Evolutionary conservation across 2,888 invertebrate species (phyloP), one percentile per base, ranked within the genome.

Genomic region (Hirtodrosophila histrioides): DNA sequence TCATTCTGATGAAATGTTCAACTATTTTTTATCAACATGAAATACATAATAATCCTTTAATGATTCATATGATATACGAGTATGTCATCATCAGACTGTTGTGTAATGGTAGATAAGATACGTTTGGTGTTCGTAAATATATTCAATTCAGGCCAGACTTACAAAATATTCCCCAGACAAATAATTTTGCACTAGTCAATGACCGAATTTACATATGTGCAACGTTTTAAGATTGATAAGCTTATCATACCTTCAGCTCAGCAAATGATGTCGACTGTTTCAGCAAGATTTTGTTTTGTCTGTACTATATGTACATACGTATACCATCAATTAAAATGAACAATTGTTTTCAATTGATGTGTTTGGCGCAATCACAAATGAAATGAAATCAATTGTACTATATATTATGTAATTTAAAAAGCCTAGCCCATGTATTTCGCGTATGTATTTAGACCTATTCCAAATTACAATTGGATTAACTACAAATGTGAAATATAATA

Each of bases 361-460:
- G 45, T 11, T 43, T 54, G 46, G 23, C 44, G 33, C 53, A 45
- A 45, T 17, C 45, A 10, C n/a, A 17, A 36, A 53, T 65, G 69
- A 49, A 69, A 65, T 48, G n/a, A 40, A 51, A 44, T 48, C 44
- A 66, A 51, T 74, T 75, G 56, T 61, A 23, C 17, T 50, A 6
- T 46, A 17, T 7, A 39, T 36, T 17, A 17, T 17, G 17, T 17
- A 17, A 17, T 1, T 17, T 17, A 1, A 17, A 17, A 17, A 17
- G 17, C 17, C 17, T 17, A 17, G 17, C 17, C 17, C 17, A 17
- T 17, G 17, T 17, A 17, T 17, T 17, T 17, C 17, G 2, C 17
- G 17, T 17, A 17, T 17, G 17, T 17, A 17, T 17, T 17, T 17
- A 27, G 27, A 6, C 27, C 3, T 27, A 27, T 27, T 27, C 27